Conservation (phyloP, 2,797 vertebrate genomes). For the Hypotaenidia philippensis region DNA sequence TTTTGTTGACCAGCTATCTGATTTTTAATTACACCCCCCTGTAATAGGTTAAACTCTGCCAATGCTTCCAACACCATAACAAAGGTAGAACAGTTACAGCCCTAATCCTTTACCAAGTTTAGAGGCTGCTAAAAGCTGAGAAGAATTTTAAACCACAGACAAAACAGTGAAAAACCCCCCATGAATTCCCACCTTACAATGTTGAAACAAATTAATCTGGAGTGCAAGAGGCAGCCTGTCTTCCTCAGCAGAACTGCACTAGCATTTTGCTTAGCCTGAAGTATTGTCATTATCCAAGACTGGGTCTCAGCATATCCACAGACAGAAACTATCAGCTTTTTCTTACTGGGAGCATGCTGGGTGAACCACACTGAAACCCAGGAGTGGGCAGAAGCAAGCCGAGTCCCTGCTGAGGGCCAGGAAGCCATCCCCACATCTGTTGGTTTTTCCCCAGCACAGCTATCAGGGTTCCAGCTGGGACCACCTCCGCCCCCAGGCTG, state of each 20-base stretch:
- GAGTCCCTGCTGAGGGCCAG: not conserved
- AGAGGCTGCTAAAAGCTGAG: not conserved
- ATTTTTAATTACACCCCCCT: not conserved
- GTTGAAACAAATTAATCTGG: not conserved
- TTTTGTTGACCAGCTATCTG: not conserved
- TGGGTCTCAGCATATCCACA: not conserved
- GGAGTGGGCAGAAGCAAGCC: not conserved
- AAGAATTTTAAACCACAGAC: not conserved
- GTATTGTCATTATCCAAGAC: not conserved
- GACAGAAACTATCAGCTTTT: not conserved
- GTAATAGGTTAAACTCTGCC: not conserved
- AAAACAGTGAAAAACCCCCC: not conserved
- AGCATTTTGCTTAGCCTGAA: not conserved
- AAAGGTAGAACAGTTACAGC: not conserved
- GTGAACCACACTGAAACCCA: too few relatives aligned
- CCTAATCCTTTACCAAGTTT: not conserved
- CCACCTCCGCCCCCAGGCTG: accelerated
- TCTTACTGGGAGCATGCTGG: accelerated
- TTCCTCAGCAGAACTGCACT: not conserved
- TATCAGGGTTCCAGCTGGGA: accelerated
- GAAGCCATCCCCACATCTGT: accelerated
- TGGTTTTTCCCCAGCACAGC: not conserved
- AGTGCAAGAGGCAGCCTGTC: not conserved
- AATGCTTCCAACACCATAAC: not conserved
- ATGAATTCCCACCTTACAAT: not conserved